A percentile compares a stretch with the other conserved stretches of the same genome.
Conservation (phyloP, 2,797 vertebrate genomes). For the Chaenodraco wilsoni region DNA sequence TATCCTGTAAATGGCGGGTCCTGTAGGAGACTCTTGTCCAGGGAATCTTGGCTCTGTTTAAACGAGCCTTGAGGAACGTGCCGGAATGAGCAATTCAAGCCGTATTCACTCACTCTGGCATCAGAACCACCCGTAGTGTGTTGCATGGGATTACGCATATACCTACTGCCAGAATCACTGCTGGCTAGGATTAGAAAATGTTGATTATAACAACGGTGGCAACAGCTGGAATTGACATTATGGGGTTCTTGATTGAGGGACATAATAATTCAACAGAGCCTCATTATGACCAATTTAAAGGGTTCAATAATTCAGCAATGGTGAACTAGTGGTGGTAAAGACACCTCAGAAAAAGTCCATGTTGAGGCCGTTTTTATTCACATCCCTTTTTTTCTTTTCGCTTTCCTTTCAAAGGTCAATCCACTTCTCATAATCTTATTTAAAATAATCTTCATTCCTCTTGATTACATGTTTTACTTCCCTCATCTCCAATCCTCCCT, state of each 20-base stretch:
- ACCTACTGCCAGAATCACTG: constrained; percentile 66
- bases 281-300: constrained; percentile 58
- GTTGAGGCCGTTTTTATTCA: constrained; percentile 5
- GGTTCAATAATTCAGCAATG: constrained; percentile 41
- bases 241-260: constrained; percentile 33
- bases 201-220: constrained; percentile 67
- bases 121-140: constrained; percentile 69
- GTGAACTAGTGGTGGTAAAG: constrained; percentile 30
- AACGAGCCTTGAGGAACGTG: constrained; percentile 61
- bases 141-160: constrained; percentile 57
- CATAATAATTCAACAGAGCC: constrained; percentile 46
- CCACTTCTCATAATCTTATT: neutral
- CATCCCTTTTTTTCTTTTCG: constrained; percentile 5
- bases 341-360: constrained; percentile 34
- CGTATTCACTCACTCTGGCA: constrained; percentile 60
- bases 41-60: constrained; percentile 53
- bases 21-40: constrained; percentile 35
- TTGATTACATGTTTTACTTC: constrained; percentile 29
- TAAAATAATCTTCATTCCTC: constrained; percentile 21
- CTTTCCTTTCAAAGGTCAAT: neutral
- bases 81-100: constrained; percentile 67
- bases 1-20: constrained; percentile 63
- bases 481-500: constrained; percentile 15
- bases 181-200: constrained; percentile 65
- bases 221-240: constrained; percentile 57